Conservation (phyloP, 1,140 invertebrate genomes). For the Drosophila truncata region DNA sequence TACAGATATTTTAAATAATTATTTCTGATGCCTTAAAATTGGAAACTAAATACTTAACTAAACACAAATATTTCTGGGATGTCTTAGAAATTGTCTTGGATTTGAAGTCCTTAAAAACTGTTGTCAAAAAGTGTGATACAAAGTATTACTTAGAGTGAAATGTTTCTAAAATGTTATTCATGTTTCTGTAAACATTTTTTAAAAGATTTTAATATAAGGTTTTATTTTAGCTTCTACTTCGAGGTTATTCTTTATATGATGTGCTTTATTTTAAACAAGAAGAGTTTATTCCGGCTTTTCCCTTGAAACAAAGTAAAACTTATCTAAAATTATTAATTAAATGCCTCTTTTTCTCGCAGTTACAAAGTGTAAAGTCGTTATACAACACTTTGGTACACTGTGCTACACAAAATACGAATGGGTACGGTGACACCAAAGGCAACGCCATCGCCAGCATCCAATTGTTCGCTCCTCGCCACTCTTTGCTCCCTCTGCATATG, state of each 20-base stretch:
- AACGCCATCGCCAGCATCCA: slow-evolving; percentile 34
- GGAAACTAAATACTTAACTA: background rate
- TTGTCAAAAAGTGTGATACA: rapidly evolving
- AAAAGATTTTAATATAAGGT: background rate
- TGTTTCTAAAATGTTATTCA: no score
- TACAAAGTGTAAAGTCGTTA: slow-evolving; percentile 8
- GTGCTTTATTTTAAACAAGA: background rate
- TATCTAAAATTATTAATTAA: background rate
- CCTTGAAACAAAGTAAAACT: no score
- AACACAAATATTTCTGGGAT: background rate
- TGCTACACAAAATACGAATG: slow-evolving; percentile 9
- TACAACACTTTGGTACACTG: slow-evolving; percentile 25
- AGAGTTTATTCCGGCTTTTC: background rate
- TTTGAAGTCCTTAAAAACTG: background rate
- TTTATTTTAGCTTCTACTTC: background rate
- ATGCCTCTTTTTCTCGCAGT: slow-evolving; percentile 1
- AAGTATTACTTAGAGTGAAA: background rate
- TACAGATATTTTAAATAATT: background rate
- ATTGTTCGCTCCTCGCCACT: slow-evolving; percentile 19
- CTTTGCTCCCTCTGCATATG: slow-evolving; percentile 15
- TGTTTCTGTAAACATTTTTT: background rate
- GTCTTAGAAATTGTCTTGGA: background rate
- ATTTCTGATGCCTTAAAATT: background rate
- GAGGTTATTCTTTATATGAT: background rate
- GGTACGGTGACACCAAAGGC: background rate